Percentiles rank a stretch among this genome's conserved stretches.
phyloP scores from a whole-genome alignment of 64 coral and sea anemone genomes.

The Stylophora pistillata region DNA sequence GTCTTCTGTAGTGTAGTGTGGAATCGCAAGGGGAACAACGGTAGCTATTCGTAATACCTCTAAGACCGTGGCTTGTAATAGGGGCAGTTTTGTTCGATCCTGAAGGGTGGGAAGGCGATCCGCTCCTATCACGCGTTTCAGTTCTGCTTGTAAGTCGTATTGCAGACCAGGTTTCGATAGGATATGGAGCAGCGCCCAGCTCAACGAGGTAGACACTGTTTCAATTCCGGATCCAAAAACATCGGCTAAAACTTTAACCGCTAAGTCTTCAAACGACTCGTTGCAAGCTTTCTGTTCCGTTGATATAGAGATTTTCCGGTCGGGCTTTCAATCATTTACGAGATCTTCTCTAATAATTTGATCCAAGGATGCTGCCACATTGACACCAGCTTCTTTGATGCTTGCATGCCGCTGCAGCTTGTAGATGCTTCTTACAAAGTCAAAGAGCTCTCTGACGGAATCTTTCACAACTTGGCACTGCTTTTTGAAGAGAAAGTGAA shows the following conservation, averaged over 20 bases:
- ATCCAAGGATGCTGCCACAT: constrained; percentile 42
- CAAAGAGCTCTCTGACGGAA: constrained; percentile 41
- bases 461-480: constrained; percentile 54
- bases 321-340: not conserved
- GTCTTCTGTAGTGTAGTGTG: constrained; percentile 76
- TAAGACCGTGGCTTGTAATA: constrained; percentile 67
- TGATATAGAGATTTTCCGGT: not conserved
- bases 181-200: constrained; percentile 71
- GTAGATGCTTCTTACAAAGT: constrained; percentile 35
- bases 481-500: constrained; percentile 57
- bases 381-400: constrained; percentile 2
- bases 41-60: constrained; percentile 58
- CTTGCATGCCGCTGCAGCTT: constrained; percentile 36
- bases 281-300: not conserved
- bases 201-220: constrained; percentile 59
- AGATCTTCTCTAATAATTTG: constrained; percentile 28
- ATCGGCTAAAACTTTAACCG: constrained; percentile 47
- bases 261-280: constrained; percentile 43
- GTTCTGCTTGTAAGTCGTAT: constrained; percentile 54
- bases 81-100: constrained; percentile 69
- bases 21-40: constrained; percentile 63
- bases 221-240: constrained; percentile 79
- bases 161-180: constrained; percentile 49
- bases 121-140: constrained; percentile 45
- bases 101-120: constrained; percentile 39